Base-by-base conservation (phyloP, 2,797 vertebrate genomes). In the Philypnodon macrostomus region DNA sequence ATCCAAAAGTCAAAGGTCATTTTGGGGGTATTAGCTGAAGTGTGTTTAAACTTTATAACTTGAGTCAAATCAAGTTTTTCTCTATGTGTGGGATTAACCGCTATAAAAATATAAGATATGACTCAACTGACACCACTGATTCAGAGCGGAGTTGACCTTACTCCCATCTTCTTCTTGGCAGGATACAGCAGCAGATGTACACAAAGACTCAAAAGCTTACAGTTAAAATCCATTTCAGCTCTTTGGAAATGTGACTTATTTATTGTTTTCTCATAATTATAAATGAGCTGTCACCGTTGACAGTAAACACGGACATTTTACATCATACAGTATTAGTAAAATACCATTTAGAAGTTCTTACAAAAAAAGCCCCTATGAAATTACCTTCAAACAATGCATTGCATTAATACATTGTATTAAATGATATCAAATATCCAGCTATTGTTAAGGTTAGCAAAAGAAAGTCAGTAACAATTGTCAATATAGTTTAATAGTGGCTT, bases 161-260 rank as follows among this genome's bases (percentile, higher is more conserved):
- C 21, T 47, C 31, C n/a, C 16, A 11, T 18, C 38, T 13, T 59
- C 18, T 67, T 68, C 42, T 31, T 69, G 19, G 42, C 61, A 29
- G 29, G 23, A 45, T 30, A 44, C 49, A 35, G 18, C 26, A 42
- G 37, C 31, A 41, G 31, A 35, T 31, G 5, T 5, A 32, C 37
- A 44, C 21, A 19, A 27, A 71, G 13, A 31, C 26, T 0, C 19
- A 47, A 42, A 48, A 18, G 29, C 26, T 17, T n/a, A 30, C 26
- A 10, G 23, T 27, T 13, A 41, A 41, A 41, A 3, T 12, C 39
- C 39, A 44, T 18, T 30, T 44, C 16, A 44, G 41, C 15, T n/a
- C 9, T 29, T 42, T 30, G 14, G 5, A 30, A n/a, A 30, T 31
- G 12, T 30, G 12, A 17, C 31, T 9, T 12, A 17, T 29, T 29